Conservation (phyloP, 2,888 invertebrate genomes). For the Trilocha varians region DNA sequence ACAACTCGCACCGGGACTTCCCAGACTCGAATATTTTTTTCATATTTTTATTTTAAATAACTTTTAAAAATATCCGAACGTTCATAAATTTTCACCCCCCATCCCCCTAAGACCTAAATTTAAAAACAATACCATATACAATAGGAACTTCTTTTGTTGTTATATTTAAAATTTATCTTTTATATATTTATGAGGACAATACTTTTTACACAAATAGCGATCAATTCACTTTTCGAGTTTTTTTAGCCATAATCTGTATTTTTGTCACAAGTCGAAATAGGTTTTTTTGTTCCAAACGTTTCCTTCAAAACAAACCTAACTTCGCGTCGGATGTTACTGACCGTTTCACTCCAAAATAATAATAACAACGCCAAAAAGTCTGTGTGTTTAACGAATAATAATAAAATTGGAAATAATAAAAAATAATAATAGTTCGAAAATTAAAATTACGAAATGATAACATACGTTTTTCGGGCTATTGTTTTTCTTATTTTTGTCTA, state of each 20-base stretch:
- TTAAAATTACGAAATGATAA: slow-evolving; percentile 49
- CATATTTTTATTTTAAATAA: slow-evolving; percentile 1
- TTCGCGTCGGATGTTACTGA: slow-evolving; percentile 48
- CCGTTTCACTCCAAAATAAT: slow-evolving; percentile 50
- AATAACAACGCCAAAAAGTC: slow-evolving; percentile 52
- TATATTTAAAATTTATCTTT: slow-evolving; percentile 62
- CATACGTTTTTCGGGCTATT: slow-evolving; percentile 67
- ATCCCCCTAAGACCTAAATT: slow-evolving; percentile 69
- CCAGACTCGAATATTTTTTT: slow-evolving; percentile 44
- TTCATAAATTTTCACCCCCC: slow-evolving; percentile 54
- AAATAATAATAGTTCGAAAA: slow-evolving; percentile 33
- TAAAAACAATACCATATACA: slow-evolving; percentile 72
- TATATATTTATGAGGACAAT: slow-evolving; percentile 66
- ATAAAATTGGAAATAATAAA: slow-evolving; percentile 30
- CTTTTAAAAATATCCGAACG: slow-evolving; percentile 69
- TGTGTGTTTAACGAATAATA: slow-evolving; percentile 50
- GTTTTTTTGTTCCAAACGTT: slow-evolving; percentile 44
- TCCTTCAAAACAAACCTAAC: slow-evolving; percentile 62
- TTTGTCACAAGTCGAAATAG: slow-evolving; percentile 41
- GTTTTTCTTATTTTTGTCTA: slow-evolving; percentile 57
- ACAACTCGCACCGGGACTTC: slow-evolving; percentile 56
- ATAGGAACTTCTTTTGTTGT: slow-evolving; percentile 74
- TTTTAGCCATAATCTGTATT: slow-evolving; percentile 37
- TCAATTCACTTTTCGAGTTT: slow-evolving; percentile 54
- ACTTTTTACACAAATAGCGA: slow-evolving; percentile 71